Evolutionary conservation across 2,113 vertebrate genomes (phyloP).

Genomic region (Reinhardtius hippoglossoides): DNA sequence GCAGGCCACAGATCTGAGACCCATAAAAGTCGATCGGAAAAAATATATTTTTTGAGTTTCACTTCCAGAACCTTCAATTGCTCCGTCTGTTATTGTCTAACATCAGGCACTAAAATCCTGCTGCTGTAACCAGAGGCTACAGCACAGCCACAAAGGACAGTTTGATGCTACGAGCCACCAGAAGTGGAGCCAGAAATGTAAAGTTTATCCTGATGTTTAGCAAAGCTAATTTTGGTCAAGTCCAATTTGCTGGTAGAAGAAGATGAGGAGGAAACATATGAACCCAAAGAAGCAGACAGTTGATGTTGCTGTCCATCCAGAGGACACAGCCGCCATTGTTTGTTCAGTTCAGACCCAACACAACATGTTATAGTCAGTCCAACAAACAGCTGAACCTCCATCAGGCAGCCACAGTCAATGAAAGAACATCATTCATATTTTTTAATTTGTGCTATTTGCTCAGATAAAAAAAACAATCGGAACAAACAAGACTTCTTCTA

Average conservation of each 20-base stretch:
- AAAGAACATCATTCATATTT: background rate
- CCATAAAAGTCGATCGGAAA: too few relatives aligned
- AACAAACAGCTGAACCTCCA: background rate
- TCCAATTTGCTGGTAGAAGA: background rate
- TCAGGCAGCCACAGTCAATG: background rate
- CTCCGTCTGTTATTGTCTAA: too few relatives aligned
- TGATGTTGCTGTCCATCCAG: background rate
- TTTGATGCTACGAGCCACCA: too few relatives aligned
- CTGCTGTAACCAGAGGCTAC: too few relatives aligned
- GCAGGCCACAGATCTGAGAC: too few relatives aligned
- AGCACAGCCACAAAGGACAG: too few relatives aligned
- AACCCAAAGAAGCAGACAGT: background rate
- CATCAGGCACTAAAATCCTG: too few relatives aligned
- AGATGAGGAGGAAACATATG: constrained; percentile 11
- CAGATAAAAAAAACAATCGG: background rate
- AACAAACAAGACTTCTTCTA: background rate
- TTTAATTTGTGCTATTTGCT: background rate
- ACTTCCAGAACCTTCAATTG: too few relatives aligned
- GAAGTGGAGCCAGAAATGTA: too few relatives aligned
- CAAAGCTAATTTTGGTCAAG: background rate
- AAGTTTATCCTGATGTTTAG: background rate
- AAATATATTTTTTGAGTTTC: too few relatives aligned
- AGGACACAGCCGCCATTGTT: constrained; percentile 51
- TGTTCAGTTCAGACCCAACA: constrained; percentile 28
- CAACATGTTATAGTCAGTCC: constrained; percentile 16